These are phyloP conservation scores for Drosophila biarmipes DNA, from an alignment of 1,140 invertebrate species.

Conservation along the genomic window DNA sequence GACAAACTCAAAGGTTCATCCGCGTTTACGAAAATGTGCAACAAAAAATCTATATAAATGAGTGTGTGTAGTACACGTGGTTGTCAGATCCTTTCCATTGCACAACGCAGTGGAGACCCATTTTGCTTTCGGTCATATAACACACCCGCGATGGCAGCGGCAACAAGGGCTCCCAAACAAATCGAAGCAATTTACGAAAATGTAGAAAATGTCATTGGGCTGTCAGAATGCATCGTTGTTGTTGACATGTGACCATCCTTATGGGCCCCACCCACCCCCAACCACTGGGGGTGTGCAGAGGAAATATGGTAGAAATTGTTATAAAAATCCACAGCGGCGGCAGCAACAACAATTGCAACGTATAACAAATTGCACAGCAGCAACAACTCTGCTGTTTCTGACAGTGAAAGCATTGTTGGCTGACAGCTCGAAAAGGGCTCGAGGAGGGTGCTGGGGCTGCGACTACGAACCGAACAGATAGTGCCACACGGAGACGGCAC, in stretches of 20 bases:
- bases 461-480: conserved; percentile 28
- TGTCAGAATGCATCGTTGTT: conserved; percentile 83
- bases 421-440: conserved; percentile 63
- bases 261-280: not conserved
- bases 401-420: conserved; percentile 81
- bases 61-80: conserved; percentile 14
- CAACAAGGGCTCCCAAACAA: conserved; percentile 56
- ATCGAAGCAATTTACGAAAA: conserved; percentile 84
- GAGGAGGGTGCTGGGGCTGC: not conserved
- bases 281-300: not conserved
- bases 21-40: conserved; percentile 24
- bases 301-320: conserved; percentile 37
- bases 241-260: conserved; percentile 76
- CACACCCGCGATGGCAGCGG: conserved; percentile 49
- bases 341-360: conserved; percentile 50
- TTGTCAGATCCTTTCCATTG: conserved; percentile 16
- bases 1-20: not conserved
- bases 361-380: conserved; percentile 80
- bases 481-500: conserved; percentile 14
- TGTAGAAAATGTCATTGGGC: conserved; percentile 84
- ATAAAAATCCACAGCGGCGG: conserved; percentile 61
- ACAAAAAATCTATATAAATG: conserved; percentile 19
- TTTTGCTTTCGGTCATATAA: conserved; percentile 59
- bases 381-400: conserved; percentile 68
- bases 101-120: conserved; percentile 50